Base-by-base conservation (phyloP, 2,888 invertebrate genomes). In the Resseliella maxima region DNA sequence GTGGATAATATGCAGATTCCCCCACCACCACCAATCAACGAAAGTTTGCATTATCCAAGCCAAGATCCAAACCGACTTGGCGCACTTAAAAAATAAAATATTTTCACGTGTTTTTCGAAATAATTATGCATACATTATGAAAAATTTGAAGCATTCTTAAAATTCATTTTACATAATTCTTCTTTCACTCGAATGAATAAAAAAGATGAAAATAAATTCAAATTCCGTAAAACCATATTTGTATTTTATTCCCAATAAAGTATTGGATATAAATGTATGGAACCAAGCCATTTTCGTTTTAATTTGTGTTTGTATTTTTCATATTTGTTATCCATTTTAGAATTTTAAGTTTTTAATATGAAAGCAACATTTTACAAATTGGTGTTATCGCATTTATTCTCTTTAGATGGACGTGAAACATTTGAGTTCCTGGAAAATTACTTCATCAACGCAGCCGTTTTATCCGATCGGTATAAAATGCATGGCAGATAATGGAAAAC, bases 11-110 rank as follows among this genome's bases (percentile, higher is more conserved):
- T 8, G 86, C 88, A 72, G 86, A 86, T 85, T 45, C 90, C n/a
- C n/a, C n/a, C 91, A 36, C 90, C 91, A 3, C 91, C 92, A 1
- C 92, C 93, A 0, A 92, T 92, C n/a, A 92, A 93, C 10, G 91
- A 94, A 0, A 92, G 93, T 0, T 92, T 95, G 85, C 98, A 99
- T 91, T 99, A 99, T 92, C 99, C 99, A 3, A 98, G 98, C 90
- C 99, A 99, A 91, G 99, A 99, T 93, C 99, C 99, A 0, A 95
- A 96, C 59, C 93, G 98, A 41, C 94, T 98, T 91, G 98, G 98
- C 0, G 94, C 96, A 0, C 87, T 90, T 0, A 91, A 91, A 86
- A 91, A 91, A 88, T 91, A 88, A 87, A 10, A n/a, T 24, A 50
- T 50, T 18, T 59, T 59, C 24, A 59, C 12, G 12, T 45, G 12